These are phyloP conservation scores for Morone chrysops DNA, from an alignment of 2,113 vertebrate species.

Conservation along the genomic window DNA sequence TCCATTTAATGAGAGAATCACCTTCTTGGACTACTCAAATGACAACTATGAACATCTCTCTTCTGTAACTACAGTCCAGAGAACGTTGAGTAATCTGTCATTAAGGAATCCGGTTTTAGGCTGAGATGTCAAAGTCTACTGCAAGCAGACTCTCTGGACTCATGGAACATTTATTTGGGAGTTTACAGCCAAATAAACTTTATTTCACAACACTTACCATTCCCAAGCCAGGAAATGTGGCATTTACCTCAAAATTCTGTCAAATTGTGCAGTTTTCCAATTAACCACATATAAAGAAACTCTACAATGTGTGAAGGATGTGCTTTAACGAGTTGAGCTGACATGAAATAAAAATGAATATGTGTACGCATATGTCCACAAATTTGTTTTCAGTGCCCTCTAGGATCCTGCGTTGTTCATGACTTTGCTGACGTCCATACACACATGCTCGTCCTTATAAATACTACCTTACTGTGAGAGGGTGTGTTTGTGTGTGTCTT, in stretches of 20 bases:
- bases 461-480: constrained; percentile 57
- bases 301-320: not conserved
- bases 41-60: constrained; percentile 15
- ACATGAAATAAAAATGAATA: too few species aligned
- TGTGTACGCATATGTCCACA: not conserved
- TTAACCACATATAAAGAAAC: not conserved
- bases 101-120: not conserved
- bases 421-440: constrained; percentile 36
- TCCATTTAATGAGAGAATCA: not conserved
- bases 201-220: constrained; percentile 34
- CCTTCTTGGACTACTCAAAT: not conserved
- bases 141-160: constrained; percentile 24
- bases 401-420: not conserved
- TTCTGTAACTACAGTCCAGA: not conserved
- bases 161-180: constrained; percentile 36
- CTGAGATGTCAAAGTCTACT: constrained; percentile 14
- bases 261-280: not conserved
- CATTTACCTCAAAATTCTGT: not conserved
- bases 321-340: not conserved
- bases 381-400: not conserved
- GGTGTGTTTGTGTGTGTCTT: constrained; percentile 56
- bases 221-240: constrained; percentile 13
- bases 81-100: not conserved
- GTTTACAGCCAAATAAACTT: constrained; percentile 65
- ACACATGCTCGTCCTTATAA: constrained; percentile 57